Evolutionary conservation across 2,797 vertebrate species (phyloP).

Genomic region (Benthosema pterotum): DNA sequence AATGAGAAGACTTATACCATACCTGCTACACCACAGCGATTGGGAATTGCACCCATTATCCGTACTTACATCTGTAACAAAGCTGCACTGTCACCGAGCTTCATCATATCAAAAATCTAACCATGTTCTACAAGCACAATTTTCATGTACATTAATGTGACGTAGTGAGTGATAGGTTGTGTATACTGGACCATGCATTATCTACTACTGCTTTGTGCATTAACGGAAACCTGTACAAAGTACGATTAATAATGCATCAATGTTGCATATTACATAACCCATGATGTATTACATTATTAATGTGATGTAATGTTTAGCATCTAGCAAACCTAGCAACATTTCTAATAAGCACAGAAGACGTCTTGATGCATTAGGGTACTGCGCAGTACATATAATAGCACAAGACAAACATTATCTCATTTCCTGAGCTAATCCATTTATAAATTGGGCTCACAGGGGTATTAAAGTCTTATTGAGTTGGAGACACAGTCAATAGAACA

Average conservation of each 20-base stretch:
- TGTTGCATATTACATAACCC: too few relatives aligned
- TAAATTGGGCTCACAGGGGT: constrained; percentile 5
- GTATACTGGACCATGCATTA: constrained; percentile 18
- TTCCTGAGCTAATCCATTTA: constrained; percentile 24
- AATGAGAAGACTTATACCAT: too few relatives aligned
- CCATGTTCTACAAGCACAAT: constrained; percentile 13
- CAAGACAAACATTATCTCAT: constrained; percentile 6
- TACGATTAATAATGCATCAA: too few relatives aligned
- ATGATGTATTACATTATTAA: too few relatives aligned
- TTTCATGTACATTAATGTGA: constrained; percentile 7
- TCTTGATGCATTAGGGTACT: background rate
- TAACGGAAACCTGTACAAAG: constrained; percentile 32
- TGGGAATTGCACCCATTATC: too few relatives aligned
- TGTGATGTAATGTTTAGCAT: constrained; percentile 31
- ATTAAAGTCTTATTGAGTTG: constrained; percentile 12
- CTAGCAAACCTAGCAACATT: constrained; percentile 4
- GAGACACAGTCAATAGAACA: constrained; percentile 25
- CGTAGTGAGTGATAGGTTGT: background rate
- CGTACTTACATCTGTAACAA: too few relatives aligned
- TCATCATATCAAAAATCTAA: constrained; percentile 15
- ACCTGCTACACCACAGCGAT: too few relatives aligned
- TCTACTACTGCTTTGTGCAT: constrained; percentile 19
- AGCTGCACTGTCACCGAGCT: background rate
- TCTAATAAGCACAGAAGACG: background rate
- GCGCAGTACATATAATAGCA: background rate